Evolutionary conservation across 1,140 invertebrate species (phyloP).

Genomic region (Cydia strobilella): DNA sequence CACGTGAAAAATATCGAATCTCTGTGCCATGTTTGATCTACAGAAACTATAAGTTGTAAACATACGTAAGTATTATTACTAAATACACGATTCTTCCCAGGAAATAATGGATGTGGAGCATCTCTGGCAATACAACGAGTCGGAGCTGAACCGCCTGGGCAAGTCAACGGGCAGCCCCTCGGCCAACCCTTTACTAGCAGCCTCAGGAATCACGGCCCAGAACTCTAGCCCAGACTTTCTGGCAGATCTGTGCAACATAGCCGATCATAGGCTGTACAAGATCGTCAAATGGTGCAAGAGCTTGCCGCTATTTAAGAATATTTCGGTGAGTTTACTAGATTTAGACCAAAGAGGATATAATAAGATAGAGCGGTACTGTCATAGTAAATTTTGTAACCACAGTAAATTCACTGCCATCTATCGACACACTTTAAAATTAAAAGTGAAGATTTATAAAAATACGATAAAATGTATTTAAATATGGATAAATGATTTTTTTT

Average conservation of each 20-base stretch:
- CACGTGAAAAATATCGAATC: too few species aligned
- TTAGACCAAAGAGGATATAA: too few species aligned
- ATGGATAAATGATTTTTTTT: too few species aligned
- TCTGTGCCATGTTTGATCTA: too few species aligned
- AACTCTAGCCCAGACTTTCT: conserved; percentile 91
- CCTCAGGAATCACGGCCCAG: conserved; percentile 81
- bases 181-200: conserved; percentile 82
- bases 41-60: too few species aligned
- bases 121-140: conserved; percentile 94
- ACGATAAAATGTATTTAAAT: too few species aligned
- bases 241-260: conserved; percentile 94
- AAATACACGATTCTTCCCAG: conserved; percentile 71
- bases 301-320: conserved; percentile 97
- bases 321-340: conserved; percentile 92
- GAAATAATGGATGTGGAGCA: conserved; percentile 97
- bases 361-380: too few species aligned
- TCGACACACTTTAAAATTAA: too few species aligned
- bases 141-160: conserved; percentile 82
- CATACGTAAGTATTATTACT: neutral
- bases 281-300: conserved; percentile 99
- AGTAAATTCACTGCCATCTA: too few species aligned
- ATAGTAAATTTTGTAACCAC: too few species aligned
- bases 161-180: conserved; percentile 69
- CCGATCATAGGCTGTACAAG: conserved; percentile 97
- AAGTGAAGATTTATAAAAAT: too few species aligned